Conservation (phyloP, 2,888 invertebrate species). For the Ypsolopha scabrella region DNA sequence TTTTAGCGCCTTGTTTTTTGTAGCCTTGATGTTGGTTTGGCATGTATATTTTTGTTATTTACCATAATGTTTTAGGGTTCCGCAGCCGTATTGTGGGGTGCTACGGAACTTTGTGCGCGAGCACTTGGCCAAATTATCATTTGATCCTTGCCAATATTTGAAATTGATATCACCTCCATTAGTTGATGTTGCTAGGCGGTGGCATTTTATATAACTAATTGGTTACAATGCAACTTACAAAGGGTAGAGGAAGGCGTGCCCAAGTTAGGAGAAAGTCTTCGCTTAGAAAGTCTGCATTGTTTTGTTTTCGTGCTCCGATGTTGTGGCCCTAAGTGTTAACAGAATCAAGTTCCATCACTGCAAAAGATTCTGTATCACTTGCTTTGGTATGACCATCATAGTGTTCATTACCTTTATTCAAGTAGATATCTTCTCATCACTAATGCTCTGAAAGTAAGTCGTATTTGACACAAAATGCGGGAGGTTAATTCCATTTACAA, state of each 20-base stretch:
- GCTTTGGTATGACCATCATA: neutral
- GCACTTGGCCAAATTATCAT: no score
- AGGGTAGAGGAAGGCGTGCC: constrained; percentile 39
- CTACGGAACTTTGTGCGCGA: no score
- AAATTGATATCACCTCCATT: neutral
- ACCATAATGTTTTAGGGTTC: no score
- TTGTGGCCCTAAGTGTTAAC: constrained; percentile 27
- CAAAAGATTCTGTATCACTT: neutral
- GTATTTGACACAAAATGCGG: no score
- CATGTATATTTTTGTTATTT: no score
- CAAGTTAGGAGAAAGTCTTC: constrained; percentile 50
- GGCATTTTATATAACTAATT: constrained; percentile 27
- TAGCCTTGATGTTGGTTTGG: no score
- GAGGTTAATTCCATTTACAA: no score
- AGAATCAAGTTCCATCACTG: constrained; percentile 22
- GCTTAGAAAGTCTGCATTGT: constrained; percentile 53
- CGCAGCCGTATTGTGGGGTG: no score
- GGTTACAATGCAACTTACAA: constrained; percentile 23
- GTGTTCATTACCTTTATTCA: neutral
- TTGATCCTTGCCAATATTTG: neutral
- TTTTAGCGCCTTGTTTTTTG: no score
- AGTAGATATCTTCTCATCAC: no score
- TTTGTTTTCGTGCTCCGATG: constrained; percentile 40
- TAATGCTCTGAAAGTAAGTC: no score
- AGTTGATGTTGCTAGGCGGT: neutral